Percentiles rank a stretch among this genome's conserved stretches.
phyloP scores from a whole-genome alignment of 2,797 vertebrate species.

The Xerus rutilus region DNA sequence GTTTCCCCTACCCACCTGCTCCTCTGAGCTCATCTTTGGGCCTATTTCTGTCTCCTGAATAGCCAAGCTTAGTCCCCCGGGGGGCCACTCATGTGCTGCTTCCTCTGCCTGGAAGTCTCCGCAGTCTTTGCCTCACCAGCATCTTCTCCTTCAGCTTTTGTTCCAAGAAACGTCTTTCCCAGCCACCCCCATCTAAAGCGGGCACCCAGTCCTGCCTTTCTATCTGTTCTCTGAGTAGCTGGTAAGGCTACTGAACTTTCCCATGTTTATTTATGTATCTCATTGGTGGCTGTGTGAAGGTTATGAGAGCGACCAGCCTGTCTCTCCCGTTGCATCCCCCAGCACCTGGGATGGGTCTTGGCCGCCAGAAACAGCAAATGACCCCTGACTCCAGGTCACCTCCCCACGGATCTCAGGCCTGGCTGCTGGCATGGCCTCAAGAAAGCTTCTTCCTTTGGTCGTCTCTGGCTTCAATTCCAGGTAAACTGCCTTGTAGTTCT shows the following conservation, averaged over 20 bases:
- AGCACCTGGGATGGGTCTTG: constrained; percentile 48
- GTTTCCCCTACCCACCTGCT: background rate
- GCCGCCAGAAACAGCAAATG: background rate
- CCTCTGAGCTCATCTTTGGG: background rate
- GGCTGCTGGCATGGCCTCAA: background rate
- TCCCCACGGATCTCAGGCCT: constrained; percentile 39
- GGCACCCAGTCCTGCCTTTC: background rate
- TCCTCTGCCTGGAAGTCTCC: background rate
- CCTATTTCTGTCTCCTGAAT: background rate
- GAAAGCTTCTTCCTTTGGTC: constrained; percentile 52
- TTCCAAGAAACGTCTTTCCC: background rate
- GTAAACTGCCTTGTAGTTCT: constrained; percentile 69
- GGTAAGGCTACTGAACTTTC: accelerated
- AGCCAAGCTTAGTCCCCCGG: background rate
- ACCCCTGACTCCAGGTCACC: constrained; percentile 17
- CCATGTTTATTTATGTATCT: background rate
- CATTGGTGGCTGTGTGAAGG: background rate
- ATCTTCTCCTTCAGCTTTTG: background rate
- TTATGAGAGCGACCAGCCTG: background rate
- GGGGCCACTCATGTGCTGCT: background rate
- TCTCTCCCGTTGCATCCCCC: background rate
- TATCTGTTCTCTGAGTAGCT: background rate
- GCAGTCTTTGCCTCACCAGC: background rate
- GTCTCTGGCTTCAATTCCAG: constrained; percentile 59
- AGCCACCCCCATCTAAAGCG: too few relatives aligned